These are phyloP conservation scores for Corythornis madagascariensis DNA, from an alignment of 2,113 vertebrate genomes.

Conservation along the genomic window DNA sequence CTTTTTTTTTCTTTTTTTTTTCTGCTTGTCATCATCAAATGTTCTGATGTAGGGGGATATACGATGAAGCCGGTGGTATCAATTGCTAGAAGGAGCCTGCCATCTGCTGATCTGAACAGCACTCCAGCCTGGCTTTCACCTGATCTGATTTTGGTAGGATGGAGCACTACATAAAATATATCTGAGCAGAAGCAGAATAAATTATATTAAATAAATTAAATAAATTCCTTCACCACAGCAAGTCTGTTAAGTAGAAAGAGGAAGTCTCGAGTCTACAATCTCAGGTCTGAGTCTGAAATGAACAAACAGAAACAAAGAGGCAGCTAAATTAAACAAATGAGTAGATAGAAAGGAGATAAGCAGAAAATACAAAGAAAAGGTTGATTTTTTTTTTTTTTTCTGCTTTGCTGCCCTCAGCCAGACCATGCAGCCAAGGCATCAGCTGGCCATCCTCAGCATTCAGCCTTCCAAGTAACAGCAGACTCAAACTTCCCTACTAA, in stretches of 20 bases:
- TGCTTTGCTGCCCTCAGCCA: not conserved
- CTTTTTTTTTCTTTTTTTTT: not conserved
- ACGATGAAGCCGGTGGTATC: conserved; percentile 37
- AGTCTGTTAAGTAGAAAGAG: not conserved
- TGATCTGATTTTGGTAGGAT: not conserved
- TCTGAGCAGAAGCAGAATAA: not conserved
- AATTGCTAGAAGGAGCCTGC: conserved; percentile 67
- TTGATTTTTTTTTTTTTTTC: not conserved
- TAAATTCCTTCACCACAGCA: not conserved
- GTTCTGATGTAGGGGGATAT: not conserved
- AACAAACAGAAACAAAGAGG: not conserved
- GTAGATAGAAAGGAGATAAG: not conserved
- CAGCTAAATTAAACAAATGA: not conserved
- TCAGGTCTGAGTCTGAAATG: not conserved
- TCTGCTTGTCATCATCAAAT: conserved; percentile 34
- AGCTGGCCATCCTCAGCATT: not conserved
- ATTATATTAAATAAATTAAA: not conserved
- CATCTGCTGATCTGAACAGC: conserved; percentile 64
- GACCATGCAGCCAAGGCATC: not conserved
- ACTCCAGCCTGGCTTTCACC: conserved; percentile 10
- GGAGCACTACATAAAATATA: not conserved
- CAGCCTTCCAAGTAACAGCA: not conserved
- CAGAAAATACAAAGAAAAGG: not conserved
- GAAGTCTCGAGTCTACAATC: conserved; percentile 1
- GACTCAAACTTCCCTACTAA: not conserved